Evolutionary conservation across 2,797 vertebrate species (phyloP), one percentile per base, ranked within the genome.

Genomic region (Aeoliscus strigatus): DNA sequence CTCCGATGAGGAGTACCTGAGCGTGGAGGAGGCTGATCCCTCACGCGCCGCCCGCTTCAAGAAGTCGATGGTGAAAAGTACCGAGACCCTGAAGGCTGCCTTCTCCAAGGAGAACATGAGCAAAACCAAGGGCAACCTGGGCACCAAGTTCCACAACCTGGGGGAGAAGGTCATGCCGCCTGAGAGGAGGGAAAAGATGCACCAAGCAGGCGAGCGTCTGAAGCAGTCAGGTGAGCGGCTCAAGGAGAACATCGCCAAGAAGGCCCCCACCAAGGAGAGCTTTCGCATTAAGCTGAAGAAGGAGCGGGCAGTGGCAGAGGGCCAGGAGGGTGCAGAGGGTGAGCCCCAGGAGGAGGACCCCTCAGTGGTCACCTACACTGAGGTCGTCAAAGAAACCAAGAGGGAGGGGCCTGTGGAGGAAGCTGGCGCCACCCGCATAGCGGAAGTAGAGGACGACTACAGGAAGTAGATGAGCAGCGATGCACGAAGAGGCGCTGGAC

Each of bases 61-160:
- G 77, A 94, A 93, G 58, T 90, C 91, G 0, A 82, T 94, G 46
- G 90, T 83, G 68, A 92, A 91, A 69, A 88, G 84, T 67, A 92
- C 92, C 1, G 93, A 94, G 81, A 92, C 87, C 59, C 88, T 98
- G 69, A 97, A 92, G 84, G 93, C 94, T 1, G 91, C 94, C 1
- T 97, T 98, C 87, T 93, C 95, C 70, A 95, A 89, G 66, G 93
- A 97, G 84, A 96, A 80, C 62, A 92, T 98, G 84, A 86, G 74
- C 81, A 96, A 95, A 70, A 96, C 92, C 2, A 91, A 90, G 36
- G 93, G 89, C 73, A 94, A 86, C 73, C 84, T 97, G 52, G 94
- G 93, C 66, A 91, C 87, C 75, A 95, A 87, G 81, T 89, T 99
- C 70, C 90, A 90, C 74, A 82, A 85, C 77, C 88, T 99, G 41